These are phyloP conservation scores for Lasius fuliginosus DNA, from an alignment of 2,888 invertebrate species.

Conservation along the genomic window DNA sequence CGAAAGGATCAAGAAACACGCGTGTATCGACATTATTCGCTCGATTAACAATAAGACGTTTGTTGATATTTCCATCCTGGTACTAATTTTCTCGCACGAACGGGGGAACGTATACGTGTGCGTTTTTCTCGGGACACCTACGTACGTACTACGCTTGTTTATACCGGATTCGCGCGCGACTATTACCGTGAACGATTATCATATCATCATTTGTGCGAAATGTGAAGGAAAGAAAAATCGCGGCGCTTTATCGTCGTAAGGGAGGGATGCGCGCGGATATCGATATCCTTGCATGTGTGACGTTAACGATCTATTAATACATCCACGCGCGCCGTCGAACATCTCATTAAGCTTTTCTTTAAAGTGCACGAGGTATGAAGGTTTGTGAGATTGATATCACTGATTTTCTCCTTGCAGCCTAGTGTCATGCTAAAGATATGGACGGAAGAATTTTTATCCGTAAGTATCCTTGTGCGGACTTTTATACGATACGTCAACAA, in stretches of 20 bases:
- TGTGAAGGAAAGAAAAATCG: neutral
- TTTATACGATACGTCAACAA: neutral
- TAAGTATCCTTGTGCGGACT: slow-evolving; percentile 79
- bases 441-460: slow-evolving; percentile 93
- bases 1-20: neutral
- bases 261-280: neutral
- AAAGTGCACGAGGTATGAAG: slow-evolving; percentile 52
- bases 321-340: slow-evolving; percentile 42
- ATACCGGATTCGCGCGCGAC: slow-evolving; percentile 12
- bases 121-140: neutral
- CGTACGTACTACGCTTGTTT: neutral
- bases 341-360: slow-evolving; percentile 55
- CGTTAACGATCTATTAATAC: slow-evolving; percentile 54
- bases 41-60: neutral
- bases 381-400: slow-evolving; percentile 51
- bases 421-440: slow-evolving; percentile 94
- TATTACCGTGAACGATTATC: slow-evolving; percentile 37
- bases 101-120: neutral
- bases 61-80: slow-evolving; percentile 20
- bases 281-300: slow-evolving; percentile 41
- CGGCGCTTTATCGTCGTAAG: neutral
- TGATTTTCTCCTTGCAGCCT: slow-evolving; percentile 88
- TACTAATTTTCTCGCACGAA: slow-evolving; percentile 10
- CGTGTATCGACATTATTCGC: neutral
- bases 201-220: slow-evolving; percentile 23